phyloP scores from a whole-genome alignment of 2,797 vertebrate genomes.

The Denticeps clupeoides region DNA sequence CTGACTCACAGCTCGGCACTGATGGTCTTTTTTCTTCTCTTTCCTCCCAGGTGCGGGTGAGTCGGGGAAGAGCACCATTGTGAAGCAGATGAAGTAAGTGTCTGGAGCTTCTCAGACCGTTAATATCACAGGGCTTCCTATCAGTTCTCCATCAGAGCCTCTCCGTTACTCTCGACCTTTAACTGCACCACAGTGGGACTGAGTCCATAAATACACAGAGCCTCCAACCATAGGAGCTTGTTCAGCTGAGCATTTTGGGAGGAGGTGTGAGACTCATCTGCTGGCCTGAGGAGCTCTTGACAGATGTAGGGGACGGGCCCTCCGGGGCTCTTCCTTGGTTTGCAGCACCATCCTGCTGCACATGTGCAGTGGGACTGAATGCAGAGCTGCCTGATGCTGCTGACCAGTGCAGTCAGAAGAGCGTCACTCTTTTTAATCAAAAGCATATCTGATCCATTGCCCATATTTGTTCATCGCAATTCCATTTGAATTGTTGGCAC shows the following conservation, averaged over 20 bases:
- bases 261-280: background rate
- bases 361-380: background rate
- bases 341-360: background rate
- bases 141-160: background rate
- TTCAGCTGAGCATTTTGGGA: no score
- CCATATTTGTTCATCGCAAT: no score
- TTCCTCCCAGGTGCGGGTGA: slow-evolving; percentile 67
- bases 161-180: no score
- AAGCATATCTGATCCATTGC: no score
- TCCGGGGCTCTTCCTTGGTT: background rate
- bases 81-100: slow-evolving; percentile 77
- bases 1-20: background rate
- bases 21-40: slow-evolving; percentile 17
- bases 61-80: slow-evolving; percentile 73
- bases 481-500: no score
- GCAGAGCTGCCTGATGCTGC: no score
- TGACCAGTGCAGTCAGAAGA: no score
- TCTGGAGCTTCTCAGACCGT: slow-evolving; percentile 2
- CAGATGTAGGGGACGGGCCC: background rate
- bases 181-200: no score
- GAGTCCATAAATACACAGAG: no score
- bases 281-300: background rate
- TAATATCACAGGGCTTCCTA: no score
- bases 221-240: no score
- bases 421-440: no score